Conservation (phyloP, 2,113 vertebrate genomes). For the Toxotes chatareus region DNA sequence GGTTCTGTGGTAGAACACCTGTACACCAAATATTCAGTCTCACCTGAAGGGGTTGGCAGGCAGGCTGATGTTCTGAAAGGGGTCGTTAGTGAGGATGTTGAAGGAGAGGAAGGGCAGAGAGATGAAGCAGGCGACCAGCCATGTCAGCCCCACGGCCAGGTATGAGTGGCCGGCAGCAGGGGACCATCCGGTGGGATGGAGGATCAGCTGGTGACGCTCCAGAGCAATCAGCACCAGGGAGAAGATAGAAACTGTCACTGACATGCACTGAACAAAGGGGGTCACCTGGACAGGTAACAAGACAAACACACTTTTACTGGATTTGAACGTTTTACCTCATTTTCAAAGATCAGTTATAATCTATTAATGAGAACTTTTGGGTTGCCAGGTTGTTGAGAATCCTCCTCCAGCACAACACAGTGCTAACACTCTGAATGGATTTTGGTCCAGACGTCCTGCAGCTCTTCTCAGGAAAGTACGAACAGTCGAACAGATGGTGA, state of each 20-base stretch:
- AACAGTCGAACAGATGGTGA: too few relatives aligned
- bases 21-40: not conserved
- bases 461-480: too few relatives aligned
- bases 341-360: too few relatives aligned
- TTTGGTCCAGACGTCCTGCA: not conserved
- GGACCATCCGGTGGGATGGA: constrained; percentile 85
- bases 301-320: not conserved
- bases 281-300: constrained; percentile 71
- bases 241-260: constrained; percentile 83
- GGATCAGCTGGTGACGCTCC: constrained; percentile 86
- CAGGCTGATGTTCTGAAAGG: constrained; percentile 83
- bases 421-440: not conserved
- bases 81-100: constrained; percentile 81
- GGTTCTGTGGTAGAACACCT: too few relatives aligned
- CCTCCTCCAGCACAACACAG: too few relatives aligned
- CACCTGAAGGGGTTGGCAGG: constrained; percentile 80
- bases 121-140: constrained; percentile 81
- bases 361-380: too few relatives aligned
- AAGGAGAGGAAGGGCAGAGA: constrained; percentile 85
- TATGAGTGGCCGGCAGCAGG: constrained; percentile 82
- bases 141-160: constrained; percentile 81
- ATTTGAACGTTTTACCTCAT: too few relatives aligned
- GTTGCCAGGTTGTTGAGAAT: too few relatives aligned
- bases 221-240: constrained; percentile 85
- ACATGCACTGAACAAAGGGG: constrained; percentile 84